phyloP scores from a whole-genome alignment of 2,113 vertebrate genomes.

The Hemicordylus capensis region DNA sequence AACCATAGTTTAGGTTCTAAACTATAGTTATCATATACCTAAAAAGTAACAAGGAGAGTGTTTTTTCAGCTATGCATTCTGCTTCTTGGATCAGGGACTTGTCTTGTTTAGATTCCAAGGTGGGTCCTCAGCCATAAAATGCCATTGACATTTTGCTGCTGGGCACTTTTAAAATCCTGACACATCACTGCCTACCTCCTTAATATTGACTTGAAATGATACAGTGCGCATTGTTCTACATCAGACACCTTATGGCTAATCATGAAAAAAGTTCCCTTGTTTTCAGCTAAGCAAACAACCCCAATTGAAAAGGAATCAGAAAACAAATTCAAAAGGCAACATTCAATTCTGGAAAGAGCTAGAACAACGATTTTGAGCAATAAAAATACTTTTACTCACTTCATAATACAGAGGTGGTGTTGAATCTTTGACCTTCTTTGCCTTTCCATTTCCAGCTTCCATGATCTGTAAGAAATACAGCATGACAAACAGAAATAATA shows the following conservation, averaged over 20 bases:
- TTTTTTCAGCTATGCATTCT: not conserved
- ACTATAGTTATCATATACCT: too few relatives aligned
- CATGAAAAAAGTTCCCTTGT: not conserved
- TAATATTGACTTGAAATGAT: not conserved
- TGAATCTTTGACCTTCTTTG: slow-evolving; percentile 71
- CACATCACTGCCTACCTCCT: not conserved
- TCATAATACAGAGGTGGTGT: slow-evolving; percentile 77
- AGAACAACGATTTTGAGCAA: not conserved
- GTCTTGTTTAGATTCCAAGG: not conserved
- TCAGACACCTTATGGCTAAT: not conserved
- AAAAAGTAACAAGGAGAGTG: too few relatives aligned
- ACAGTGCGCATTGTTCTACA: not conserved
- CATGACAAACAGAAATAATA: not conserved
- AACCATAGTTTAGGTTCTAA: not conserved
- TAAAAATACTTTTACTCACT: slow-evolving; percentile 71
- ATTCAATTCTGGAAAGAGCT: not conserved
- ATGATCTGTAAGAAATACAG: slow-evolving; percentile 77
- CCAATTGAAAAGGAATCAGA: not conserved
- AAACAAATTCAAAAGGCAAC: not conserved
- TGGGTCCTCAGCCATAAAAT: not conserved
- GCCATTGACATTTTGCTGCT: not conserved
- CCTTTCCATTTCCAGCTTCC: slow-evolving; percentile 76
- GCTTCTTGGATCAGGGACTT: not conserved
- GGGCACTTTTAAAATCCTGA: not conserved
- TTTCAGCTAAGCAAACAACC: not conserved